Base-by-base conservation (phyloP, 2,113 vertebrate species). In the Speoplatyrhinus poulsoni region DNA sequence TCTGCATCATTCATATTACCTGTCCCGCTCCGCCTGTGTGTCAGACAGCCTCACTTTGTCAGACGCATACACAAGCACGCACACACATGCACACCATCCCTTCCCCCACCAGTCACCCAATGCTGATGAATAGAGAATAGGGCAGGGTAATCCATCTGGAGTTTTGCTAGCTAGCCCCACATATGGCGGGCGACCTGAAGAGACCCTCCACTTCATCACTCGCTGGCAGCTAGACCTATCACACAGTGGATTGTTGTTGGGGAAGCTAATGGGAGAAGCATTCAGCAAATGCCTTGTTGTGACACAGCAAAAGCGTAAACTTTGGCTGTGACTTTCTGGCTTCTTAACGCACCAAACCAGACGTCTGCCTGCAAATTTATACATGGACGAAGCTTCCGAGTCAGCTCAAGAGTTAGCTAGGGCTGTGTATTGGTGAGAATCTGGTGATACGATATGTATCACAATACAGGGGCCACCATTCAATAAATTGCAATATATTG, bases 71-170 rank as follows among this genome's bases (percentile, higher is more conserved):
- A 55, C 32, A 12, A 4, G 4, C 58, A 36, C 11, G 4, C 33
- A n/a, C 16, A 69, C 63, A 67, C 69, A 68, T 65, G 58, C n/a
- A 9, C 41, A 6, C 67, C 77, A 55, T 48, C 62, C 72, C 71
- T 69, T 73, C 83, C 59, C 26, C 26, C 26, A 26, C 36, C 36
- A 41, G 36, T 41, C 36, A 6, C 36, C 6, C 49, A 52, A 26
- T n/a, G 12, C 10, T 19, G 41, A 32, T 47, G 10, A 52, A 16
- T 33, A 46, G 19, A 33, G 56, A 16, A 36, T 2, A 60, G 56
- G 46, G 33, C 11, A 16, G 4, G 11, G 3, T 17, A 33, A 49
- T n/a, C 46, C 57, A 50, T 69, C 66, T 69, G 57, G 13, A 6
- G 66, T 32, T 12, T 26, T 26, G 50, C n/a, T 3, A 67, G 46